Percentiles rank a stretch among this genome's conserved stretches.
Conservation (phyloP, 2,113 vertebrate species). For the Arizona elegans region DNA sequence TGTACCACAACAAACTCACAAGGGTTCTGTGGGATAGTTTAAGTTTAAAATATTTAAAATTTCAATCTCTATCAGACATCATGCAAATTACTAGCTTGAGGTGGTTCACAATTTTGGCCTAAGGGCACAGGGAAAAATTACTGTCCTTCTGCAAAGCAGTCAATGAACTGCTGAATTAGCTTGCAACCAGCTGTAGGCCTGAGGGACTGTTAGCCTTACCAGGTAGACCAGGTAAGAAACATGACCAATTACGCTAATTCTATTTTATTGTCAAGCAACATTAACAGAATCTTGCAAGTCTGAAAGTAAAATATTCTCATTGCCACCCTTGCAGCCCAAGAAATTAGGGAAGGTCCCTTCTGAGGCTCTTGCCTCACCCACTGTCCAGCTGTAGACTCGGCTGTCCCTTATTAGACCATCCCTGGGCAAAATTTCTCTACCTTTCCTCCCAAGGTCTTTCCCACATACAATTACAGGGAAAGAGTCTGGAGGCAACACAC, state of each 20-base stretch:
- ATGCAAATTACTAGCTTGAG: background rate
- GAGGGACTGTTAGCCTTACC: background rate
- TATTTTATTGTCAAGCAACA: background rate
- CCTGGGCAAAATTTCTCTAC: too few relatives aligned
- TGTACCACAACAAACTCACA: background rate
- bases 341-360: background rate
- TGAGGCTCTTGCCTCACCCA: background rate
- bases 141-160: background rate
- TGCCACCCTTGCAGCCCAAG: background rate
- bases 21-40: background rate
- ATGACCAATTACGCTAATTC: background rate
- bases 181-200: background rate
- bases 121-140: background rate
- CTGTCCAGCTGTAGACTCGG: background rate
- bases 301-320: background rate
- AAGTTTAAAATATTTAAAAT: background rate
- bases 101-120: background rate
- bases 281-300: background rate
- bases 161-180: background rate
- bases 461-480: background rate
- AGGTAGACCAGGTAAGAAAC: background rate
- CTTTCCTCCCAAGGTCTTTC: too few relatives aligned
- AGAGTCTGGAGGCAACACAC: background rate
- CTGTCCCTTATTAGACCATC: background rate
- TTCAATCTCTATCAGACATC: background rate